Evolutionary conservation across 2,888 invertebrate species (phyloP).

Genomic region (Seladonia tumulorum): DNA sequence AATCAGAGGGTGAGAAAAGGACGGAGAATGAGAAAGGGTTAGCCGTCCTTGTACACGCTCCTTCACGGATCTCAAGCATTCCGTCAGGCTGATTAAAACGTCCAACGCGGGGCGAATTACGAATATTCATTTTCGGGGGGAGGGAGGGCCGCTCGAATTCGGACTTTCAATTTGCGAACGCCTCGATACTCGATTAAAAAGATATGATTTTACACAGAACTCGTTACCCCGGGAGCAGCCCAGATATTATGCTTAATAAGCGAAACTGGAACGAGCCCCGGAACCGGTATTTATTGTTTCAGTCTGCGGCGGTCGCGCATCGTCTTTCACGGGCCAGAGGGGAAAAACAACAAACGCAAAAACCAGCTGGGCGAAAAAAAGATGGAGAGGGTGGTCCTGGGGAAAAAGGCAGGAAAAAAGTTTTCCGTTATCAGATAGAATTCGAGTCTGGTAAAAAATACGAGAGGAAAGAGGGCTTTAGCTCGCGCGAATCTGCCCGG

Average conservation of each 20-base stretch:
- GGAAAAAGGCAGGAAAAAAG: slow-evolving; percentile 47
- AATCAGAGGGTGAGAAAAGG: neutral
- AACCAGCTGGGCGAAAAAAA: neutral
- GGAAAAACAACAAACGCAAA: neutral
- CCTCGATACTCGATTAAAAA: slow-evolving; percentile 36
- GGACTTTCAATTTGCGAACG: slow-evolving; percentile 31
- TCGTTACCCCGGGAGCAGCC: neutral
- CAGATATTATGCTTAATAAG: slow-evolving; percentile 23
- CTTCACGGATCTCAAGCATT: slow-evolving; percentile 35
- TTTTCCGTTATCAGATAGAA: slow-evolving; percentile 67
- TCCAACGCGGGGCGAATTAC: slow-evolving; percentile 41
- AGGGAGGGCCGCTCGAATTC: neutral
- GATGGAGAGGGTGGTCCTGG: neutral
- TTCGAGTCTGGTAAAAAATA: slow-evolving; percentile 62
- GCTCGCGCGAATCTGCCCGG: slow-evolving; percentile 65
- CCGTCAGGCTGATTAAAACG: slow-evolving; percentile 66
- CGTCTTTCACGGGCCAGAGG: slow-evolving; percentile 39
- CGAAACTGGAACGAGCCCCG: slow-evolving; percentile 23
- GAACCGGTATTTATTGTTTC: slow-evolving; percentile 49
- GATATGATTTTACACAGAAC: slow-evolving; percentile 12
- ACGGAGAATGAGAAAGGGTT: neutral
- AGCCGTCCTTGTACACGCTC: slow-evolving; percentile 15
- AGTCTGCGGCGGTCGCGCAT: slow-evolving; percentile 26
- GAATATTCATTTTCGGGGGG: slow-evolving; percentile 40
- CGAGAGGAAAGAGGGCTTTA: slow-evolving; percentile 59